Conservation (phyloP, 2,888 invertebrate species). For the Coleophora flavipennella region DNA sequence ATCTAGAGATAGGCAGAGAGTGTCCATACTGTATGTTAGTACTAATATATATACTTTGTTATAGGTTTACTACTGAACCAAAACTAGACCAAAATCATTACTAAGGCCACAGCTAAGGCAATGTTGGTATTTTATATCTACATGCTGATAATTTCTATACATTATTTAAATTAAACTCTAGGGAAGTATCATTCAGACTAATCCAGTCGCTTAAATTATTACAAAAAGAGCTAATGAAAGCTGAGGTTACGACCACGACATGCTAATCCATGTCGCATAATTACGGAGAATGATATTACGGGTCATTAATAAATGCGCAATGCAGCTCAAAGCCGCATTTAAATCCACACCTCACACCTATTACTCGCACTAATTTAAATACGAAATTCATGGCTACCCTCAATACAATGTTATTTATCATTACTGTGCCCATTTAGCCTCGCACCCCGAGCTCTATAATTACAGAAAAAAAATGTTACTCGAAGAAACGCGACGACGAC, state of each 20-base stretch:
- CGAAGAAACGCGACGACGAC: slow-evolving; percentile 68
- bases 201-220: no score
- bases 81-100: no score
- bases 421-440: slow-evolving; percentile 65
- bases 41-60: no score
- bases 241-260: slow-evolving; percentile 2
- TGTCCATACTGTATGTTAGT: no score
- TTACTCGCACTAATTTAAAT: slow-evolving; percentile 67
- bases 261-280: slow-evolving; percentile 19
- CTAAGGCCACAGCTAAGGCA: no score
- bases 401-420: slow-evolving; percentile 69
- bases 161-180: no score
- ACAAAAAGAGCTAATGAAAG: no score
- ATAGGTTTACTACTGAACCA: no score
- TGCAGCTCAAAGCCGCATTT: slow-evolving; percentile 40
- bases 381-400: slow-evolving; percentile 64
- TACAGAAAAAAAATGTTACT: slow-evolving; percentile 65
- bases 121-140: no score
- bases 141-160: no score
- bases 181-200: no score
- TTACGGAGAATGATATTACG: slow-evolving; percentile 12
- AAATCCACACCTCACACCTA: slow-evolving; percentile 57
- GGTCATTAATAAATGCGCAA: slow-evolving; percentile 46
- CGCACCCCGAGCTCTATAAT: slow-evolving; percentile 61
- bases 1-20: no score